These are phyloP conservation scores for Schizopygopsis pylzovi DNA, from an alignment of 2,797 vertebrate species.

Conservation along the genomic window DNA sequence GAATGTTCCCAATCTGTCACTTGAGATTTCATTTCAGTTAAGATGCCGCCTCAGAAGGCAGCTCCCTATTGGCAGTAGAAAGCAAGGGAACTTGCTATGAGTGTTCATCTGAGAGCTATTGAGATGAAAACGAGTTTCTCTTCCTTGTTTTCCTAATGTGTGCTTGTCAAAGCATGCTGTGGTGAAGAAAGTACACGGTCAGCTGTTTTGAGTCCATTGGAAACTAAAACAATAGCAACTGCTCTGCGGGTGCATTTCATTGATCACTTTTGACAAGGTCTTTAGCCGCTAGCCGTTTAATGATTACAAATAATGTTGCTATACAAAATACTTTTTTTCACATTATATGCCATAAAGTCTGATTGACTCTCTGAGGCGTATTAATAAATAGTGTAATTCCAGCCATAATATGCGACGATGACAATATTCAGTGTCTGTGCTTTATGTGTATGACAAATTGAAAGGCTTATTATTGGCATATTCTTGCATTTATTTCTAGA, in stretches of 20 bases:
- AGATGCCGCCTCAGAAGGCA: not conserved
- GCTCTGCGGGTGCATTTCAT: not conserved
- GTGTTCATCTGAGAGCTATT: not conserved
- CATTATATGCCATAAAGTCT: constrained; percentile 20
- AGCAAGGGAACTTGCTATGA: not conserved
- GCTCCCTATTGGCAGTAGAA: not conserved
- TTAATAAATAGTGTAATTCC: constrained; percentile 53
- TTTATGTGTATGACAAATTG: constrained; percentile 69
- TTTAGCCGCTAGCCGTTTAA: constrained; percentile 14
- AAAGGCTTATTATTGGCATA: constrained; percentile 68
- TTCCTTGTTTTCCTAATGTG: not conserved
- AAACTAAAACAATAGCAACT: constrained; percentile 1
- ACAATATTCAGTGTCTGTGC: constrained; percentile 50
- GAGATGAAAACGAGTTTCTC: not conserved
- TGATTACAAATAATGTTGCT: constrained; percentile 29
- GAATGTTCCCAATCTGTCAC: not conserved
- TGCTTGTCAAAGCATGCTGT: not conserved
- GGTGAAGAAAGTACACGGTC: not conserved
- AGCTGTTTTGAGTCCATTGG: not conserved
- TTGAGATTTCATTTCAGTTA: not conserved
- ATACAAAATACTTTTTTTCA: not conserved
- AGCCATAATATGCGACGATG: constrained; percentile 37
- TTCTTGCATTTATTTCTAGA: constrained; percentile 68
- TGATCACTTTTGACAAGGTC: constrained; percentile 21
- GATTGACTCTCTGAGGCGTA: constrained; percentile 13